Evolutionary conservation across 1,140 invertebrate species (phyloP).

Genomic region (Bombus polaris): DNA sequence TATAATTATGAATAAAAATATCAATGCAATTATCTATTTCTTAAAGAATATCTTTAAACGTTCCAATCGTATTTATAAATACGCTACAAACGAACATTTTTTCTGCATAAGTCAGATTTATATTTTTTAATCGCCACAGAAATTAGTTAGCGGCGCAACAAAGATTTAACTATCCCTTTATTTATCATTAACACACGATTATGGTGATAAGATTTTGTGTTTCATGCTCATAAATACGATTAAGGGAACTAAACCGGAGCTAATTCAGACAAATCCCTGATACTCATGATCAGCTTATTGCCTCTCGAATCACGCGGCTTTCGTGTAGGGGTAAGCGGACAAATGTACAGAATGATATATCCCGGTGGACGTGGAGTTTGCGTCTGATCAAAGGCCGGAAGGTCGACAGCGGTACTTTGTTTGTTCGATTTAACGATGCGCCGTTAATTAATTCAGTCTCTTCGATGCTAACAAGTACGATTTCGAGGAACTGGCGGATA

Average conservation of each 20-base stretch:
- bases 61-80: too few relatives aligned
- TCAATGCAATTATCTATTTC: neutral
- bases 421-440: constrained; percentile 62
- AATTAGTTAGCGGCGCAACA: neutral
- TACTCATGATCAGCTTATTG: constrained; percentile 46
- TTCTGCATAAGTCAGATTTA: too few relatives aligned
- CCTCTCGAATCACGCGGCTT: constrained; percentile 43
- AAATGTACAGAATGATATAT: constrained; percentile 50
- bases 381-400: constrained; percentile 59
- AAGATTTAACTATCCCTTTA: neutral
- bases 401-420: constrained; percentile 58
- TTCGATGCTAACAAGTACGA: constrained; percentile 43
- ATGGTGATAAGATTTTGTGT: neutral
- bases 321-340: constrained; percentile 23
- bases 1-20: too few relatives aligned
- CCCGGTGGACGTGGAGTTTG: constrained; percentile 12
- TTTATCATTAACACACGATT: neutral
- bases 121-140: neutral
- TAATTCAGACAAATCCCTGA: constrained; percentile 47
- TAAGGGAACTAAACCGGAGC: constrained; percentile 18
- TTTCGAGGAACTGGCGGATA: constrained; percentile 2
- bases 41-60: neutral
- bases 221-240: constrained; percentile 22
- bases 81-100: neutral
- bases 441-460: constrained; percentile 57